phyloP scores from a whole-genome alignment of 2,888 invertebrate genomes.

The Caenorhabditis zanzibari region DNA sequence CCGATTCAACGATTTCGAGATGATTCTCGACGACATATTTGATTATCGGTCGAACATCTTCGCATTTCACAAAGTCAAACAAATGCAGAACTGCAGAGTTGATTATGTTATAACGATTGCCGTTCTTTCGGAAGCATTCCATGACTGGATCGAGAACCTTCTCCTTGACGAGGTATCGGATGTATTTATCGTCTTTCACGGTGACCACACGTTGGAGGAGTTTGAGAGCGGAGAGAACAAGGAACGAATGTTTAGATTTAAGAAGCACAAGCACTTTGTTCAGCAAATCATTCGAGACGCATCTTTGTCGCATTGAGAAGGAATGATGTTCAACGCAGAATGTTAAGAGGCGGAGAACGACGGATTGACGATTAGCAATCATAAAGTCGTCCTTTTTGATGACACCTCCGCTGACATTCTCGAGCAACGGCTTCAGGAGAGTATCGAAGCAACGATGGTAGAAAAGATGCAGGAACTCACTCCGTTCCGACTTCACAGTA shows the following conservation, averaged over 20 bases:
- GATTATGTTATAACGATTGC: conserved; percentile 97
- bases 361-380: conserved; percentile 94
- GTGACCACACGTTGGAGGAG: conserved; percentile 98
- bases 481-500: conserved; percentile 92
- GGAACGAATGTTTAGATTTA: conserved; percentile 86
- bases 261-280: conserved; percentile 91
- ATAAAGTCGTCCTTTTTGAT: conserved; percentile 90
- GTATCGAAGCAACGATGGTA: conserved; percentile 98
- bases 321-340: conserved; percentile 98
- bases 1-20: conserved; percentile 93
- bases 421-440: conserved; percentile 95
- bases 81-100: conserved; percentile 99
- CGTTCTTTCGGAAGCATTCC: conserved; percentile 96
- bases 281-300: conserved; percentile 96
- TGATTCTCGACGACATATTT: conserved; percentile 97
- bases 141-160: conserved; percentile 94
- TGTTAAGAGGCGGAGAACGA: conserved; percentile 95
- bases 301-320: conserved; percentile 92
- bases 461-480: conserved; percentile 98
- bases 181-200: conserved; percentile 98
- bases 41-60: conserved; percentile 85
- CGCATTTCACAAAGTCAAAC: conserved; percentile 93
- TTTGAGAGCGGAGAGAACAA: conserved; percentile 94
- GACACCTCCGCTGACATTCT: conserved; percentile 88
- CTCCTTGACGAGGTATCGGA: conserved; percentile 95